These are phyloP conservation scores for Coreoperca whiteheadi DNA, from an alignment of 2,113 vertebrate genomes.

Conservation along the genomic window DNA sequence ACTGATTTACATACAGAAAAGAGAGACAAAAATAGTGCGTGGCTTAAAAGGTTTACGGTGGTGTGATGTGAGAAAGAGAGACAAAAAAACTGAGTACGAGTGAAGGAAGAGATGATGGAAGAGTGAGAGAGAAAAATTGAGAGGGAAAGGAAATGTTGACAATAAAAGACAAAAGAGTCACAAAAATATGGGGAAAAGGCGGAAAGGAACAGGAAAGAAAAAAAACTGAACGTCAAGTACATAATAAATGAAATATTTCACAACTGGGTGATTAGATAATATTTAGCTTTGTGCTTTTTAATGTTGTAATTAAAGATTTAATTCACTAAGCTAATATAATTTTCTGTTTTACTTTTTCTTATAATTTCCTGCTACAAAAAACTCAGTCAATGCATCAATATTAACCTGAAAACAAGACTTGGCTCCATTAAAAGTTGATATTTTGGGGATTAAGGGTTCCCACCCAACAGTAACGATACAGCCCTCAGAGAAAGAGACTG, in stretches of 20 bases:
- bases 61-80: neutral
- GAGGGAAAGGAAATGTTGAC: neutral
- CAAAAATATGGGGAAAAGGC: neutral
- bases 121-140: neutral
- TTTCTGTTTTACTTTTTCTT: neutral
- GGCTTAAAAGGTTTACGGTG: neutral
- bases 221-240: neutral
- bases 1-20: constrained; percentile 6
- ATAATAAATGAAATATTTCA: neutral
- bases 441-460: neutral
- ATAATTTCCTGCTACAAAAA: neutral
- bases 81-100: neutral
- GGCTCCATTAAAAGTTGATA: neutral
- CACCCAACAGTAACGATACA: neutral
- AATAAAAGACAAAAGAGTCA: neutral
- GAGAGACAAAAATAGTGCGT: neutral
- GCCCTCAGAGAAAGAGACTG: too few relatives aligned
- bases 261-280: neutral
- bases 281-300: neutral
- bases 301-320: neutral
- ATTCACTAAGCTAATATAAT: neutral
- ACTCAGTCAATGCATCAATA: neutral
- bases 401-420: neutral
- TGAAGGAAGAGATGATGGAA: neutral
- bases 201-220: too few relatives aligned